Percentiles rank a stretch among this genome's conserved stretches.
These are phyloP conservation scores for Macquaria ambigua DNA, from an alignment of 2,113 vertebrate genomes.

Conservation along the genomic window DNA sequence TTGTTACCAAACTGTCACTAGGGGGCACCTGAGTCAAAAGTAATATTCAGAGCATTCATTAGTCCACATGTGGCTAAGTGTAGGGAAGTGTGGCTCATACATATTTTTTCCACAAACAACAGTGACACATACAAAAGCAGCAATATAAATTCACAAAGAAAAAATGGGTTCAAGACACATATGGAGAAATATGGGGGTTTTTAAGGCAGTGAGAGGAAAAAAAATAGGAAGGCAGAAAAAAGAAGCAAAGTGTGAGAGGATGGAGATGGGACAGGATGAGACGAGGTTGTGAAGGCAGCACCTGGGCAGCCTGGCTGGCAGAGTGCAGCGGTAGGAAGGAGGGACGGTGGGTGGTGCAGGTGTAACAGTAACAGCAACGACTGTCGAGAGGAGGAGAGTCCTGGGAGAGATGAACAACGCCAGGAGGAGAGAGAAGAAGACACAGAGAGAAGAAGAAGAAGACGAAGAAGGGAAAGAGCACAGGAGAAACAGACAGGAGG, in stretches of 20 bases:
- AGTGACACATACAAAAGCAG: background rate
- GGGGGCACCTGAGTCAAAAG: conserved; percentile 58
- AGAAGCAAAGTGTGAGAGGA: background rate
- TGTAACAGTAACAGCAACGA: conserved; percentile 91
- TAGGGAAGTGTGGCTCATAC: background rate
- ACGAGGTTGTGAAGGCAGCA: conserved; percentile 75
- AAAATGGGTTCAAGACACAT: background rate
- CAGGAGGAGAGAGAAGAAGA: conserved; percentile 60
- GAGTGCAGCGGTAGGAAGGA: conserved; percentile 91
- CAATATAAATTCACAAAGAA: background rate
- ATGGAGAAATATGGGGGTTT: background rate
- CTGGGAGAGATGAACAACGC: conserved; percentile 80
- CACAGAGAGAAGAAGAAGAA: conserved; percentile 60
- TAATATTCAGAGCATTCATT: background rate
- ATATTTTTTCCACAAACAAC: background rate
- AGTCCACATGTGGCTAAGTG: too few species aligned
- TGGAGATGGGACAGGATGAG: conserved; percentile 8
- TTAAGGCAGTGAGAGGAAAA: background rate
- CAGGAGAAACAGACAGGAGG: conserved; percentile 13
- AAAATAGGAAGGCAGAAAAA: background rate
- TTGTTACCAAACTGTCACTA: conserved; percentile 38
- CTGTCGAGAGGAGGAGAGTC: conserved; percentile 88
- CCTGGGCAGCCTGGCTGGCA: conserved; percentile 87
- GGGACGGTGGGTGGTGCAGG: conserved; percentile 90
- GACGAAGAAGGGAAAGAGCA: background rate